Percentiles rank a stretch among this genome's conserved stretches.
Conservation (phyloP, 1,140 invertebrate species). For the Lasaia peninsularis region DNA sequence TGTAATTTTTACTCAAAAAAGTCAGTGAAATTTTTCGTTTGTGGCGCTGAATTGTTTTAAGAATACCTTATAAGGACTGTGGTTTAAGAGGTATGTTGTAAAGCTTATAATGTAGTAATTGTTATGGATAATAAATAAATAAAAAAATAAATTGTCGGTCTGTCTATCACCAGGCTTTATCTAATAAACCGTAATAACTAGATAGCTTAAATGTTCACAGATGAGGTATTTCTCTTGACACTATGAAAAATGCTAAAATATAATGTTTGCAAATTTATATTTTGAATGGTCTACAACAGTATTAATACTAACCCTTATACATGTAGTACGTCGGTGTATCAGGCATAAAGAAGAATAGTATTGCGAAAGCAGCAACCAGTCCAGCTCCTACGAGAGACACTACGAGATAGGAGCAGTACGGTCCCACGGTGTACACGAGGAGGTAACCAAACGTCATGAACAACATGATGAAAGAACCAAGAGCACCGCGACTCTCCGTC, state of each 20-base stretch:
- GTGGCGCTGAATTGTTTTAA: no score
- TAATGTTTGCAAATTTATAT: background rate
- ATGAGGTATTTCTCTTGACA: no score
- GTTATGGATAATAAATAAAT: no score
- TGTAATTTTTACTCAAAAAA: no score
- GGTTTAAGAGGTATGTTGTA: no score
- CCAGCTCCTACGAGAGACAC: constrained; percentile 82
- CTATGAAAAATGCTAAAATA: no score
- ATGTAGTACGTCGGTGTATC: constrained; percentile 88
- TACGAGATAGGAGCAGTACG: constrained; percentile 82
- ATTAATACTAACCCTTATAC: constrained; percentile 59
- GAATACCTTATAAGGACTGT: no score
- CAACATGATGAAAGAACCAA: constrained; percentile 89
- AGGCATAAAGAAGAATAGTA: constrained; percentile 86
- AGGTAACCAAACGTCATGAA: constrained; percentile 88
- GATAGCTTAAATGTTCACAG: no score
- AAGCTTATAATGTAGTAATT: no score
- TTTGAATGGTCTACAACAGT: background rate
- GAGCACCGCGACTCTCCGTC: constrained; percentile 84
- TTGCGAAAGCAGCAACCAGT: constrained; percentile 80
- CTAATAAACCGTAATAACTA: no score
- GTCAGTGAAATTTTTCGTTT: background rate
- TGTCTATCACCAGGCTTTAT: no score
- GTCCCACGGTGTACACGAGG: constrained; percentile 86
- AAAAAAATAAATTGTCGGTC: no score